Evolutionary conservation across 2,113 vertebrate species (phyloP).

Genomic region (Oryzias celebensis): DNA sequence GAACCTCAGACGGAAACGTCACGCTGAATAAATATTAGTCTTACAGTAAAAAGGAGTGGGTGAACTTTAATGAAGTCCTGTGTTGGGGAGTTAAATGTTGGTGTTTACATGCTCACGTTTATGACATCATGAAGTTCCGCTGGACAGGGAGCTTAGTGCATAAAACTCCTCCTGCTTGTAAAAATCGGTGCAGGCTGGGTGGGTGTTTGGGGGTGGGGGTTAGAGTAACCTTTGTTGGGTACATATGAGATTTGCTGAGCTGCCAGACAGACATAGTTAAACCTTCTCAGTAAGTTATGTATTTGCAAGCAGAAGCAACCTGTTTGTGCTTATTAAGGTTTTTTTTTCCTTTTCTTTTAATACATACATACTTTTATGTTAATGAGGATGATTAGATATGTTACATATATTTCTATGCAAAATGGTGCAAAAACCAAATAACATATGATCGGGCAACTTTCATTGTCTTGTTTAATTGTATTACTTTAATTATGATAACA

Average conservation of each 20-base stretch:
- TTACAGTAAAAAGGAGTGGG: constrained; percentile 50
- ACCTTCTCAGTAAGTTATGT: background rate
- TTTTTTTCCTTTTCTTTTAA: no score
- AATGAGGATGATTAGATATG: no score
- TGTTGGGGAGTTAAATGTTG: constrained; percentile 47
- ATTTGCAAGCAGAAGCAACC: no score
- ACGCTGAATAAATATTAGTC: constrained; percentile 62
- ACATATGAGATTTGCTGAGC: constrained; percentile 4
- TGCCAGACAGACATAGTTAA: background rate
- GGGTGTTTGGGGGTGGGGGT: constrained; percentile 30
- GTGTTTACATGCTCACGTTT: constrained; percentile 56
- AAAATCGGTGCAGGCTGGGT: constrained; percentile 16
- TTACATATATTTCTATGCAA: no score
- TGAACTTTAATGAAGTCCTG: constrained; percentile 34
- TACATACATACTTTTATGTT: no score
- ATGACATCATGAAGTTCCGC: constrained; percentile 65
- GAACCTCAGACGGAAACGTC: constrained; percentile 51
- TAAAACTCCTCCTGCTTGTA: constrained; percentile 52
- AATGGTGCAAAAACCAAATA: no score
- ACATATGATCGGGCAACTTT: no score
- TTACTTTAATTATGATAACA: no score
- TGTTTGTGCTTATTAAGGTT: no score
- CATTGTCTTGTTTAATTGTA: no score
- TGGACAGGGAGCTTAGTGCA: constrained; percentile 46
- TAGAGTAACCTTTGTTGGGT: constrained; percentile 12